Conservation (phyloP, 2,113 vertebrate genomes). For the Anthoscopus minutus region DNA sequence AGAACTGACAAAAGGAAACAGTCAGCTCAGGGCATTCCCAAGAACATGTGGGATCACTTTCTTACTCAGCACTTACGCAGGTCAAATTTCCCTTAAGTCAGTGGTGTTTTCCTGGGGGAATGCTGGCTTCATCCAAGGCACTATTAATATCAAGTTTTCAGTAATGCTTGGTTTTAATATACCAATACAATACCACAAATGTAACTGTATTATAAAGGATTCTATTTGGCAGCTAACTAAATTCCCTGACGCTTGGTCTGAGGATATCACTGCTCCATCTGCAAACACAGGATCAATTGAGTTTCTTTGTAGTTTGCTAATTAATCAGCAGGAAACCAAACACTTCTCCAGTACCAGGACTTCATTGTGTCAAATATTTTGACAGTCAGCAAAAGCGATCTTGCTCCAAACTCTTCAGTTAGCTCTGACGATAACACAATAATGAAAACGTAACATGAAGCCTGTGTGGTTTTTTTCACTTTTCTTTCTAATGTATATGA, state of each 20-base stretch:
- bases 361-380: neutral
- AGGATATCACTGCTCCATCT: neutral
- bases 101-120: slow-evolving; percentile 30
- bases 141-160: neutral
- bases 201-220: neutral
- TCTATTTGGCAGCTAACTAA: neutral
- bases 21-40: slow-evolving; percentile 40
- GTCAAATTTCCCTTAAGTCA: slow-evolving; percentile 32
- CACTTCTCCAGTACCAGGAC: neutral
- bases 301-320: neutral
- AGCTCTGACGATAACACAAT: neutral
- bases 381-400: neutral
- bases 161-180: neutral
- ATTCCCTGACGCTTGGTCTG: neutral
- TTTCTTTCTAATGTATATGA: neutral
- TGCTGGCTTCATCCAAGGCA: neutral
- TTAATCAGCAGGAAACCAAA: neutral
- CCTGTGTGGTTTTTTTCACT: neutral
- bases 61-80: slow-evolving; percentile 48
- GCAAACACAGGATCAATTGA: neutral
- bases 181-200: neutral
- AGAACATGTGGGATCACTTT: neutral
- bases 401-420: neutral
- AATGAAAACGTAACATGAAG: neutral
- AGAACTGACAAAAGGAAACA: neutral